phyloP scores from a whole-genome alignment of 2,113 vertebrate genomes.

The Actenoides hombroni region DNA sequence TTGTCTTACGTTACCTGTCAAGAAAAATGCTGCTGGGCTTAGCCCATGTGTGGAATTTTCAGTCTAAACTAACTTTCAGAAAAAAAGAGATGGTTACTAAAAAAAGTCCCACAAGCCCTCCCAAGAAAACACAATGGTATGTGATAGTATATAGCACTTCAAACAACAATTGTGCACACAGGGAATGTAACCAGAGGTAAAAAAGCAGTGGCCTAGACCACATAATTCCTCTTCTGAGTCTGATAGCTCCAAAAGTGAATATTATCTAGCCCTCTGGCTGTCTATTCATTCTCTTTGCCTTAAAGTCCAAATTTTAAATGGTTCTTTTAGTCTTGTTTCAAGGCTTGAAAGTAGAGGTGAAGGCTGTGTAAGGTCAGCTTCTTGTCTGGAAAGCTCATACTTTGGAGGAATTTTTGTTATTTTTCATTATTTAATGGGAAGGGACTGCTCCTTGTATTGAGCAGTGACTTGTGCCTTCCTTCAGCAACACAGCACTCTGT shows the following conservation, averaged over 20 bases:
- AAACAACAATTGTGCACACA: background rate
- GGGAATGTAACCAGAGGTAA: background rate
- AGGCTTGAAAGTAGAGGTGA: background rate
- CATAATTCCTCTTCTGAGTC: background rate
- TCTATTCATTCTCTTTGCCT: background rate
- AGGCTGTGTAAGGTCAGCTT: background rate
- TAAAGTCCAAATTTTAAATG: background rate
- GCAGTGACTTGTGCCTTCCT: background rate
- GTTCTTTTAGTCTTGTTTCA: background rate
- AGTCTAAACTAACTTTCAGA: background rate
- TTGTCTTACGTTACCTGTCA: background rate
- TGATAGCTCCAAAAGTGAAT: background rate
- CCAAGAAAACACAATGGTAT: background rate
- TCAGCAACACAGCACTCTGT: background rate
- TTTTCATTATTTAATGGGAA: background rate
- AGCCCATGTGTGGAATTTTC: background rate
- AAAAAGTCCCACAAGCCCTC: background rate
- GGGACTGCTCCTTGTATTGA: background rate
- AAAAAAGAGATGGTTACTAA: background rate
- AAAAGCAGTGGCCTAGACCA: background rate
- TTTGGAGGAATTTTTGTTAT: background rate
- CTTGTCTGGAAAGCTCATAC: background rate
- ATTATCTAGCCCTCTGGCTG: background rate
- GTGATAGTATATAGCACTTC: background rate
- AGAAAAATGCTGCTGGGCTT: background rate